Conservation (phyloP, 2,888 invertebrate species). For the Netelia virgata region DNA sequence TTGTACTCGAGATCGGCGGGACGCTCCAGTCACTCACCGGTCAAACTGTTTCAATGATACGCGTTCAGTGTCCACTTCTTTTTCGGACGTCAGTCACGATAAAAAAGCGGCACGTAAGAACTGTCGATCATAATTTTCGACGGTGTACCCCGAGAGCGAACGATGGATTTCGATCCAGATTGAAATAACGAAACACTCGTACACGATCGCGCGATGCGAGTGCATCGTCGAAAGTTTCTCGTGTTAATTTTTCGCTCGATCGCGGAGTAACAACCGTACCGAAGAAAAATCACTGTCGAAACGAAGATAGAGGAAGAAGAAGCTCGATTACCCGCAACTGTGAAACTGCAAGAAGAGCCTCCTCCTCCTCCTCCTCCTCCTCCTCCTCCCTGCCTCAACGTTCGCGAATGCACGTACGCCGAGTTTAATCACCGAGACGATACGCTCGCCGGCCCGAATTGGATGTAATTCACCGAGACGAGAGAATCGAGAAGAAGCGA, state of each 20-base stretch:
- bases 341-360: background rate
- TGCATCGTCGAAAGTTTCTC: conserved; percentile 42
- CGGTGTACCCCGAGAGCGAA: conserved; percentile 21
- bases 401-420: conserved; percentile 25
- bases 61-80: conserved; percentile 47
- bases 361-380: too few relatives aligned
- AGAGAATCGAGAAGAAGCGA: background rate
- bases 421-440: conserved; percentile 50
- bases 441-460: conserved; percentile 29
- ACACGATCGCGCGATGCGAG: conserved; percentile 47
- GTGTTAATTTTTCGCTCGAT: conserved; percentile 31
- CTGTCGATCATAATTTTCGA: conserved; percentile 79
- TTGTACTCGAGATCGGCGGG: conserved; percentile 14
- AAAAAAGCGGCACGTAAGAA: conserved; percentile 76
- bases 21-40: conserved; percentile 12
- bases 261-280: background rate
- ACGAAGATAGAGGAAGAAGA: conserved; percentile 9
- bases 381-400: background rate
- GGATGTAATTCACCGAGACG: conserved; percentile 42
- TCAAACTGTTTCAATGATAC: conserved; percentile 23
- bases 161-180: background rate
- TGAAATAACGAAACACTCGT: conserved; percentile 51
- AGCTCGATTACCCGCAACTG: conserved; percentile 50
- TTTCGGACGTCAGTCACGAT: conserved; percentile 76
- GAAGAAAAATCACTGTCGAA: conserved; percentile 25